Evolutionary conservation across 2,797 vertebrate genomes (phyloP).

Genomic region (Sylvilagus floridanus): DNA sequence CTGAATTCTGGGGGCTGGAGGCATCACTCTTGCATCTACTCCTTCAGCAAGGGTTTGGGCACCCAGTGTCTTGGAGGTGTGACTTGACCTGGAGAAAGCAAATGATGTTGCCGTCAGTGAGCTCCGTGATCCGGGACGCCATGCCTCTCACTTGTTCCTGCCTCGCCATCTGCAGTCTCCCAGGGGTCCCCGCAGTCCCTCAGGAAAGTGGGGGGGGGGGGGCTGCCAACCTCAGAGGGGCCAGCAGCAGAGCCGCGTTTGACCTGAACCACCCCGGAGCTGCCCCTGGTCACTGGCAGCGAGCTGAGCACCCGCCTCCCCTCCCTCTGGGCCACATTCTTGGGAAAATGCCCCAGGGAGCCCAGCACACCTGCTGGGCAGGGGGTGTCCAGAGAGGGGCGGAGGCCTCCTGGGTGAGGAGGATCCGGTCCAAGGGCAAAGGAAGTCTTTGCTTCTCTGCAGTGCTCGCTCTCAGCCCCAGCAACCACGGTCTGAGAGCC

Average conservation of each 20-base stretch:
- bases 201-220: neutral
- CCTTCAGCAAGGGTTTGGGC: neutral
- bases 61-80: neutral
- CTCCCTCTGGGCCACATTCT: neutral
- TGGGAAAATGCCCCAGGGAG: too few species aligned
- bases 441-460: neutral
- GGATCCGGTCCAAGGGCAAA: neutral
- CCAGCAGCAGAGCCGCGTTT: neutral
- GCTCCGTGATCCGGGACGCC: too few species aligned
- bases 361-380: neutral
- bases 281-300: neutral
- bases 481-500: neutral
- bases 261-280: neutral
- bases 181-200: neutral
- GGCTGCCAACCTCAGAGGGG: neutral
- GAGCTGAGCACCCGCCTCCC: neutral
- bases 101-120: accelerated
- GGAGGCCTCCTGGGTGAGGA: neutral
- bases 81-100: neutral
- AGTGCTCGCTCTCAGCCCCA: accelerated
- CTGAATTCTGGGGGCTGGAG: neutral
- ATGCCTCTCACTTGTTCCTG: accelerated
- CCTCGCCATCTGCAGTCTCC: neutral
- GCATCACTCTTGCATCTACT: neutral
- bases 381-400: neutral